Evolutionary conservation across 64 coral and sea anemone species (phyloP), one percentile per base, ranked within the genome.

Genomic region (Montipora capricornis): DNA sequence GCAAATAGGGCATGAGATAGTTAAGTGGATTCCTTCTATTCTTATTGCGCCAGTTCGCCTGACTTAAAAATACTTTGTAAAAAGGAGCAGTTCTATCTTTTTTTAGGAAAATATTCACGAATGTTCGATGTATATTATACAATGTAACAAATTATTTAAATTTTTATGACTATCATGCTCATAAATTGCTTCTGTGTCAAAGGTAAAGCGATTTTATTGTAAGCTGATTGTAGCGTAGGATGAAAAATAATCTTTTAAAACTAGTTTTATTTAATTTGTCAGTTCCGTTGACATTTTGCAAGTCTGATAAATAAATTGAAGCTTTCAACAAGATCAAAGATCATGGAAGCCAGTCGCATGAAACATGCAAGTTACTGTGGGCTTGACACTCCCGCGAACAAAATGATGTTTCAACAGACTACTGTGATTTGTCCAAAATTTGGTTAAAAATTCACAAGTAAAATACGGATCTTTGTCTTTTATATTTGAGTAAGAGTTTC

Each of bases 301-400:
- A 20, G 52, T 44, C 46, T 76, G 13, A 68, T 47, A n/a, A 84
- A 68, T 84, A 68, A 84, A 68, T 69, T 67, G 20, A 83, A 19
- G 81, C 44, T 67, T 84, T 68, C 61, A 62, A 84, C 60, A 83
- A 64, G 80, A 46, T 84, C 81, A 84, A 84, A 68, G 79, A 81
- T 81, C 79, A 81, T 11, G 29, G 74, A 81, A 81, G 17, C 19
- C 15, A 44, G 5, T 16, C 5, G 5, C 2, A 84, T 67, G 68
- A 84, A 84, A 84, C 66, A 68, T 24, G 26, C 37, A 37, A 37
- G 37, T 2, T 37, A 37, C 37, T 37, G 37, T 37, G 37, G 37
- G 37, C 37, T 37, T 37, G 37, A 2, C 37, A 37, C 37, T 37
- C 37, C 37, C 37, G 37, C 37, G 37, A 37, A 37, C 1, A 37